A percentile compares a stretch with the other conserved stretches of the same genome.
These are phyloP conservation scores for Trogon melanurus DNA, from an alignment of 2,113 vertebrate genomes.

Conservation along the genomic window DNA sequence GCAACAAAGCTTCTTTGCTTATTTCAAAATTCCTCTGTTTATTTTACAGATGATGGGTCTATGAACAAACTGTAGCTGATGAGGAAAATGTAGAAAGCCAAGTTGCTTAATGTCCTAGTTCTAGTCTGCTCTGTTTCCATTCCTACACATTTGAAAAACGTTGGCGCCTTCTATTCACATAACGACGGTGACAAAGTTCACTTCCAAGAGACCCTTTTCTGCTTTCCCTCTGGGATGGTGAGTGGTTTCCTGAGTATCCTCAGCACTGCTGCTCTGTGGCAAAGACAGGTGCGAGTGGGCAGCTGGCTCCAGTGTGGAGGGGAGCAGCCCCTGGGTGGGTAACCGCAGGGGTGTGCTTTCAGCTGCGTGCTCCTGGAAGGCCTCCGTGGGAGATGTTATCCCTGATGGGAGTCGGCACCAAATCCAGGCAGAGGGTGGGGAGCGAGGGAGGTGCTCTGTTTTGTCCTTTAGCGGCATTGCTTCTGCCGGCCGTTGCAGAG, in stretches of 20 bases:
- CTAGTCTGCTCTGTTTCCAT: background rate
- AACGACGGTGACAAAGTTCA: background rate
- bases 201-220: background rate
- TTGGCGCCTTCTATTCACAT: background rate
- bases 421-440: background rate
- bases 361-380: background rate
- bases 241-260: background rate
- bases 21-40: background rate
- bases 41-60: background rate
- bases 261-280: background rate
- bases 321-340: background rate
- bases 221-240: background rate
- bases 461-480: background rate
- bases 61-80: background rate
- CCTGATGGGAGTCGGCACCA: background rate
- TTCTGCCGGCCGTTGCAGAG: background rate
- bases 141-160: background rate
- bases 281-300: rapidly evolving
- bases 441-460: background rate
- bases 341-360: background rate
- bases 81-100: background rate
- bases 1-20: background rate
- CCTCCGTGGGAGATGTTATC: background rate
- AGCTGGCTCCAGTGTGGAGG: background rate
- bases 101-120: background rate